phyloP scores from a whole-genome alignment of 2,888 invertebrate species.

The Protula sp. region DNA sequence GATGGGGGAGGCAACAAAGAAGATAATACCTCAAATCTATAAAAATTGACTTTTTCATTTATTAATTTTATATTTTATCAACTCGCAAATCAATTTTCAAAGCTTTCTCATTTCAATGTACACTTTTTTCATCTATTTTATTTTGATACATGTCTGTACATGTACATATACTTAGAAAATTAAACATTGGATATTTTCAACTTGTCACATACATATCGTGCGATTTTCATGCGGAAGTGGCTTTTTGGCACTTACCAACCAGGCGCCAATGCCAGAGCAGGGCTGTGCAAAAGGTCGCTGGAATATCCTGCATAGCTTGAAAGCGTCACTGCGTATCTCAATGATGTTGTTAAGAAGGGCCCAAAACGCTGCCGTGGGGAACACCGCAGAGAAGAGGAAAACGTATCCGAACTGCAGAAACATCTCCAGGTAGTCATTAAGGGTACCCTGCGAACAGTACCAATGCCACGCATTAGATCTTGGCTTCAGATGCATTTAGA shows the following conservation, averaged over 20 bases:
- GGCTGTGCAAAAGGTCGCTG: conserved; percentile 66
- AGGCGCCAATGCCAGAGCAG: conserved; percentile 61
- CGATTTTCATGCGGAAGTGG: too few species aligned
- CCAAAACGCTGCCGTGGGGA: conserved; percentile 70
- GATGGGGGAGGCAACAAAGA: too few species aligned
- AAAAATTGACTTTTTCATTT: too few species aligned
- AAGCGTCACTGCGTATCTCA: conserved; percentile 70
- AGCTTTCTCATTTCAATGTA: too few species aligned
- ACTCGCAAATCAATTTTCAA: too few species aligned
- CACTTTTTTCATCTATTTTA: too few species aligned
- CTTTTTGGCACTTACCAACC: conserved; percentile 67
- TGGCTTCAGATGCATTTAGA: background rate
- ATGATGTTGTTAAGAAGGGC: conserved; percentile 70
- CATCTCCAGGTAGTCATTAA: conserved; percentile 73
- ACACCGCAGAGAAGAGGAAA: conserved; percentile 71
- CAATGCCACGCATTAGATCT: background rate
- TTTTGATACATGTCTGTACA: too few species aligned
- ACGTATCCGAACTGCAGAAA: conserved; percentile 77
- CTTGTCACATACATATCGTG: too few species aligned
- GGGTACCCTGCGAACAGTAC: conserved; percentile 59
- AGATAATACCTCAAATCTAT: too few species aligned
- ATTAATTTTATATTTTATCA: too few species aligned
- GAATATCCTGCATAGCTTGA: conserved; percentile 67
- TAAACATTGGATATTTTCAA: too few species aligned
- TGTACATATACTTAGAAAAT: too few species aligned